Base-by-base conservation (phyloP, 1,140 invertebrate species). In the Cylas formicarius region DNA sequence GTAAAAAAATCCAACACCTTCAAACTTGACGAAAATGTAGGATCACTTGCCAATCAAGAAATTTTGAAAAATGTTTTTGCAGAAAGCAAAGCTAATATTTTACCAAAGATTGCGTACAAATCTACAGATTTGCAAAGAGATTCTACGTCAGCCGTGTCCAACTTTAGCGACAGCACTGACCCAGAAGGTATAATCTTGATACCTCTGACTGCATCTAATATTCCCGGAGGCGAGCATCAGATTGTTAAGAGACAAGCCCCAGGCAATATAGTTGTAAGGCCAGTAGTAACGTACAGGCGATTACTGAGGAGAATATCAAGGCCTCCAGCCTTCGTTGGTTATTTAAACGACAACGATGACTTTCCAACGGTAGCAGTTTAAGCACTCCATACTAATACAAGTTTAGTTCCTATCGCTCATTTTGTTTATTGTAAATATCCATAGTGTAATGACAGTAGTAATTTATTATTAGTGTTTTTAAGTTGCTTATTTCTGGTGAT, bases 331-430 rank as follows among this genome's bases (percentile, higher is more conserved):
- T 22, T 43, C 14, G 40, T 43, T 6, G 40, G 40, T 2, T 43
- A 43, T 34, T 32, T 43, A 17, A 43, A 43, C 18, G 35, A 43
- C 19, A 33, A 43, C 17, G 40, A 43, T 16, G 24, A n/a, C 2
- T 43, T 43, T 34, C 40, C 40, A 23, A 43, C 40, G 9, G 23
- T 43, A 3, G 39, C 16, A n/a, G n/a, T n/a, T n/a, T n/a, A n/a
- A n/a, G n/a, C n/a, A n/a, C n/a, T n/a, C n/a, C n/a, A n/a, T n/a
- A n/a, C n/a, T n/a, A n/a, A n/a, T n/a, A n/a, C n/a, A n/a, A n/a
- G n/a, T n/a, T n/a, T n/a, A n/a, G n/a, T n/a, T n/a, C n/a, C n/a
- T n/a, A n/a, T n/a, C n/a, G n/a, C n/a, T n/a, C n/a, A n/a, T n/a
- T n/a, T n/a, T n/a, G n/a, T n/a, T n/a, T n/a, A n/a, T n/a, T n/a